Conservation (phyloP, 2,113 vertebrate species). For the Chiloscyllium plagiosum region DNA sequence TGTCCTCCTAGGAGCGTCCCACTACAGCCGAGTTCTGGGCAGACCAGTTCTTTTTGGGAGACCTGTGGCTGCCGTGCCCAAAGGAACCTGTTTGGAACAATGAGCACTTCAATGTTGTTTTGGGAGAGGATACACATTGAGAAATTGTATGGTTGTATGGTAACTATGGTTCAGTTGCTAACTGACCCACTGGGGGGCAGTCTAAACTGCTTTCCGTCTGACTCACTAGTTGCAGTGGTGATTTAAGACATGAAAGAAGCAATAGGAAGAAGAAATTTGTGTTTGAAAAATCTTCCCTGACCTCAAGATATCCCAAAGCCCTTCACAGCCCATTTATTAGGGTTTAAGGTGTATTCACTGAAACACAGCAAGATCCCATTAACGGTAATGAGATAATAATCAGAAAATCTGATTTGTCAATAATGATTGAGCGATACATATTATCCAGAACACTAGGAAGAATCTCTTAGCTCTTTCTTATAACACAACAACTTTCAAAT, state of each 20-base stretch:
- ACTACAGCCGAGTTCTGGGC: too few species aligned
- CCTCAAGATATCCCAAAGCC: neutral
- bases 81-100: too few species aligned
- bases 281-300: neutral
- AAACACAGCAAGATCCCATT: neutral
- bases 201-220: neutral
- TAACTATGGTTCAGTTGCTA: neutral
- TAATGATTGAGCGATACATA: neutral
- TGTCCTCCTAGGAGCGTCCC: too few species aligned
- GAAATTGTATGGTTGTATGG: too few species aligned
- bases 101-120: too few species aligned
- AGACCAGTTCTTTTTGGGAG: neutral
- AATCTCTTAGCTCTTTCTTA: neutral
- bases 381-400: neutral
- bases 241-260: neutral
- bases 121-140: too few species aligned
- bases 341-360: neutral
- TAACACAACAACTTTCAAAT: neutral
- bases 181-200: neutral
- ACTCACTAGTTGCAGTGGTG: neutral
- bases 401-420: neutral
- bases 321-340: neutral
- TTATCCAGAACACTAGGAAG: neutral
- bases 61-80: neutral
- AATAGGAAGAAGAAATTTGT: neutral